These are phyloP conservation scores for Mastacembelus armatus DNA, from an alignment of 2,797 vertebrate genomes.

Conservation along the genomic window DNA sequence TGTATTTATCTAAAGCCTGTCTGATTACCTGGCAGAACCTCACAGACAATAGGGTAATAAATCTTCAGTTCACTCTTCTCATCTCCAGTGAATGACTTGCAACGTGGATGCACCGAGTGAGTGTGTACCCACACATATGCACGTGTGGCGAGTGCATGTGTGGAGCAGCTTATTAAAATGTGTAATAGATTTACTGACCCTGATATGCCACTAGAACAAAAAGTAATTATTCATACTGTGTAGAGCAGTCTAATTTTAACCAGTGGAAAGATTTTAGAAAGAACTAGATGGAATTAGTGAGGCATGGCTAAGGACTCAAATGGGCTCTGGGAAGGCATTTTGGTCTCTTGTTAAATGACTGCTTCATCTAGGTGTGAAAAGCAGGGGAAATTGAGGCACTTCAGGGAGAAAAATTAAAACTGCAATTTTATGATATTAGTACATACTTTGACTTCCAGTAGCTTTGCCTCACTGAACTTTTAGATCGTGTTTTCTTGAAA, in stretches of 20 bases:
- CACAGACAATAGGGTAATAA: conserved; percentile 83
- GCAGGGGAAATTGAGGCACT: conserved; percentile 37
- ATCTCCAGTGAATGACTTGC: conserved; percentile 76
- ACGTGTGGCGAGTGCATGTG: conserved; percentile 48
- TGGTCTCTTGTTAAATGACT: conserved; percentile 78
- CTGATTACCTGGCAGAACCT: conserved; percentile 84
- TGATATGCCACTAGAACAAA: conserved; percentile 87
- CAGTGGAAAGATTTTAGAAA: conserved; percentile 86
- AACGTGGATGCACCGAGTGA: conserved; percentile 56
- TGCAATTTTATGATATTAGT: conserved; percentile 60
- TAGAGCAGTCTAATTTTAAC: conserved; percentile 84
- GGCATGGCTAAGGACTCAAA: conserved; percentile 85
- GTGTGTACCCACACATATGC: conserved; percentile 46
- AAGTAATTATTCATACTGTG: conserved; percentile 87
- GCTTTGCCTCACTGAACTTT: conserved; percentile 44
- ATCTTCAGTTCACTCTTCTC: conserved; percentile 80
- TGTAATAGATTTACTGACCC: conserved; percentile 89
- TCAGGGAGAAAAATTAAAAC: conserved; percentile 65
- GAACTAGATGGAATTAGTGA: conserved; percentile 88
- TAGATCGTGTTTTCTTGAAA: conserved; percentile 14
- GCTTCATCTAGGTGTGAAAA: conserved; percentile 79
- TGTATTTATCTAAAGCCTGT: conserved; percentile 85
- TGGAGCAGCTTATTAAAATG: conserved; percentile 85
- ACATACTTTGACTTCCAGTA: conserved; percentile 65
- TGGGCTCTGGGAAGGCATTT: conserved; percentile 74